phyloP scores from a whole-genome alignment of 2,113 vertebrate species.

The Semnornis frantzii region DNA sequence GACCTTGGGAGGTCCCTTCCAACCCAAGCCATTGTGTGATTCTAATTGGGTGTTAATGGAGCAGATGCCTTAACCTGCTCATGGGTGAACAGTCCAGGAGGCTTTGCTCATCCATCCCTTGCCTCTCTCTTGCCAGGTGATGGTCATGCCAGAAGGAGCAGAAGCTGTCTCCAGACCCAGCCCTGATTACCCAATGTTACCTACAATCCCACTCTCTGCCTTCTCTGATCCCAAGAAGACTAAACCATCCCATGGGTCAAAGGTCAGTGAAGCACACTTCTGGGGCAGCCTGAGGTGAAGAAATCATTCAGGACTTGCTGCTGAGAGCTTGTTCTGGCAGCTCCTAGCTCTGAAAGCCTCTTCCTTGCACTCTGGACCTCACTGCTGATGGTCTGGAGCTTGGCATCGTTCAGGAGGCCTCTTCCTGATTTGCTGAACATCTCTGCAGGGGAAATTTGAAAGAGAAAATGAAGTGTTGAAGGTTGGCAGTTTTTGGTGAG shows the following conservation, averaged over 20 bases:
- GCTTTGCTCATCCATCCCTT: slow-evolving; percentile 22
- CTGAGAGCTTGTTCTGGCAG: neutral
- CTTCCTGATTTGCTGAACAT: neutral
- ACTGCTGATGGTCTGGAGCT: neutral
- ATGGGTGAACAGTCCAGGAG: neutral
- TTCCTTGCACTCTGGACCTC: neutral
- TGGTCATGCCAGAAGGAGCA: slow-evolving; percentile 96
- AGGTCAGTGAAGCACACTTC: slow-evolving; percentile 82
- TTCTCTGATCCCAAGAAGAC: slow-evolving; percentile 99
- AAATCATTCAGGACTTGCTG: neutral
- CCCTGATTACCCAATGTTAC: slow-evolving; percentile 96
- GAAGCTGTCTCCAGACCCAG: slow-evolving; percentile 93
- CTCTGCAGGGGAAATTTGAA: neutral
- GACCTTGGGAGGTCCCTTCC: too few relatives aligned
- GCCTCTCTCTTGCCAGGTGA: slow-evolving; percentile 82
- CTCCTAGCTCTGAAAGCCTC: neutral
- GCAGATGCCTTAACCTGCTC: slow-evolving; percentile 3
- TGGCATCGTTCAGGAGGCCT: neutral
- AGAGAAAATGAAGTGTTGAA: neutral
- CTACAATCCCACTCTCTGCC: slow-evolving; percentile 97
- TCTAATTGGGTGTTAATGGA: slow-evolving; percentile 2
- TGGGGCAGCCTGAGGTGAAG: slow-evolving; percentile 23
- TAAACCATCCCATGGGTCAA: slow-evolving; percentile 94
- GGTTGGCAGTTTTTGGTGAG: neutral
- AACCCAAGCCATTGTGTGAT: too few relatives aligned